Conservation (phyloP, 2,888 invertebrate genomes). For the Chorisops tibialis region DNA sequence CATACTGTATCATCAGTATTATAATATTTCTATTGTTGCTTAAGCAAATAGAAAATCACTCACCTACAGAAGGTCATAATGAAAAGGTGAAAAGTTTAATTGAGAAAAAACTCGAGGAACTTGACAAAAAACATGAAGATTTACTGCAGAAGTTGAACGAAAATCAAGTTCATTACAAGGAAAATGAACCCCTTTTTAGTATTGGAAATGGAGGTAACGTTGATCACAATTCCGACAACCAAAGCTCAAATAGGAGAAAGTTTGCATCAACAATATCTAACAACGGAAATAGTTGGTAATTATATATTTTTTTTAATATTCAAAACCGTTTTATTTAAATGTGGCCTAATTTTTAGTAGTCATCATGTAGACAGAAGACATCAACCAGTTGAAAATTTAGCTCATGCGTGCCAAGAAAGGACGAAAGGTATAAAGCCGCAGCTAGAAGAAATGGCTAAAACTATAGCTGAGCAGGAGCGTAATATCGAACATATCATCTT, state of each 20-base stretch:
- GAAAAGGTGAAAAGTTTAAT: slow-evolving; percentile 38
- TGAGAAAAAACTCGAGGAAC: slow-evolving; percentile 41
- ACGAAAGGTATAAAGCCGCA: slow-evolving; percentile 13
- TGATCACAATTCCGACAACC: not conserved
- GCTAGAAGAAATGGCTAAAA: slow-evolving; percentile 33
- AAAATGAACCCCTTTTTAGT: not conserved
- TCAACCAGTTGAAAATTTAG: too few relatives aligned
- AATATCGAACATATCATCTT: slow-evolving; percentile 41
- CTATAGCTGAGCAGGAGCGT: slow-evolving; percentile 37
- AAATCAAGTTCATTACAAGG: slow-evolving; percentile 1
- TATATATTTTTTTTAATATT: not conserved
- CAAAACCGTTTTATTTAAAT: not conserved
- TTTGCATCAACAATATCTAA: not conserved
- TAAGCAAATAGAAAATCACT: slow-evolving; percentile 1
- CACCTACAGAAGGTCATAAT: not conserved
- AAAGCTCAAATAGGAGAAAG: not conserved
- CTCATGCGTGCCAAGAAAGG: too few relatives aligned
- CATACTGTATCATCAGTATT: too few relatives aligned
- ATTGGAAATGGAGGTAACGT: not conserved
- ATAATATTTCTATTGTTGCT: not conserved
- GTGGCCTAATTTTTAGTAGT: too few relatives aligned
- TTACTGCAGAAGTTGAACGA: slow-evolving; percentile 39
- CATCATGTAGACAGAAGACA: too few relatives aligned
- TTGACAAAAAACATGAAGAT: slow-evolving; percentile 42
- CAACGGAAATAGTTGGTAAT: not conserved